Conservation (phyloP, 2,113 vertebrate genomes). For the Triplophysa dalaica region DNA sequence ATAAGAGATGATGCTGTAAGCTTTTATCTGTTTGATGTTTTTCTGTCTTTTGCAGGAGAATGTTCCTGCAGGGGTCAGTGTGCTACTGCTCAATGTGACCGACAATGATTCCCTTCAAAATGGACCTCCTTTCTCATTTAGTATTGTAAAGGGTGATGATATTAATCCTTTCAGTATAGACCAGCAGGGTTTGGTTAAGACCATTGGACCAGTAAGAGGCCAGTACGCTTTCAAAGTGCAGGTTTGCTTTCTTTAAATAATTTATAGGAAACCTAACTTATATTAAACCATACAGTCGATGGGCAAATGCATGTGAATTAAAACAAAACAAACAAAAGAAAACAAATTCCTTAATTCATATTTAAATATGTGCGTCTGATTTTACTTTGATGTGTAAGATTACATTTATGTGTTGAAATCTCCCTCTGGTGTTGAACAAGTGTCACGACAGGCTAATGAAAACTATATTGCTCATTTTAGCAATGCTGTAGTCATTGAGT, state of each 20-base stretch:
- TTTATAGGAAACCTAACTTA: background rate
- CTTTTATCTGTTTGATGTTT: background rate
- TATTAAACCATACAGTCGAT: too few relatives aligned
- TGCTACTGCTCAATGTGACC: slow-evolving; percentile 76
- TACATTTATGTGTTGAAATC: slow-evolving; percentile 23
- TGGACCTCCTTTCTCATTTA: slow-evolving; percentile 80
- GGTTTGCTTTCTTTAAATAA: slow-evolving; percentile 64
- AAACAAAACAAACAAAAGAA: background rate
- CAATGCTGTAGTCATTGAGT: too few relatives aligned
- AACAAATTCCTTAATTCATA: too few relatives aligned
- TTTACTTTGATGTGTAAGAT: background rate
- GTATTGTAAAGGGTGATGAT: slow-evolving; percentile 75
- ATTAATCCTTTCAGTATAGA: slow-evolving; percentile 73
- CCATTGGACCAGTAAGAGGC: slow-evolving; percentile 66
- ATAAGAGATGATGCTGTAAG: slow-evolving; percentile 1
- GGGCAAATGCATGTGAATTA: background rate
- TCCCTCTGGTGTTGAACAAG: slow-evolving; percentile 49
- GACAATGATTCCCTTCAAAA: slow-evolving; percentile 83
- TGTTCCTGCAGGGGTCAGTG: slow-evolving; percentile 74
- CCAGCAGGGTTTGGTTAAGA: slow-evolving; percentile 74
- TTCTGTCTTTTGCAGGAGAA: slow-evolving; percentile 71
- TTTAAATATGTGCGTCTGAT: background rate
- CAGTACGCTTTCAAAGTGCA: slow-evolving; percentile 76
- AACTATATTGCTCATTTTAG: too few relatives aligned
- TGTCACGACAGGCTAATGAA: slow-evolving; percentile 3